phyloP scores from a whole-genome alignment of 2,113 vertebrate species.

The Stigmatopora nigra region DNA sequence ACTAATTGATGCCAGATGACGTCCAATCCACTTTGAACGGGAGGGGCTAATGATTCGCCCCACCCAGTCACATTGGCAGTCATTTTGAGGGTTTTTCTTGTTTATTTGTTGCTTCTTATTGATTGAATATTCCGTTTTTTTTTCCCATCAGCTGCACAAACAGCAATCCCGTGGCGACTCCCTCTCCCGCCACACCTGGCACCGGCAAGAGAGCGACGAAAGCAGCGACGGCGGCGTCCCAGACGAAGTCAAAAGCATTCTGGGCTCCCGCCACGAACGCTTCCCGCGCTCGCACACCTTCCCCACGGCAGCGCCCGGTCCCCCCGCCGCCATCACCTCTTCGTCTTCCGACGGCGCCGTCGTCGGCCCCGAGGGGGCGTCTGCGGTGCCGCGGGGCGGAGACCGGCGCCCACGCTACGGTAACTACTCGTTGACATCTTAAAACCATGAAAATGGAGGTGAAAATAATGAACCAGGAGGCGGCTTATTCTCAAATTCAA shows the following conservation, averaged over 20 bases:
- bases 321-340: conserved; percentile 40
- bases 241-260: conserved; percentile 72
- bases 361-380: fast-evolving
- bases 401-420: conserved; percentile 61
- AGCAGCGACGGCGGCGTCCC: conserved; percentile 86
- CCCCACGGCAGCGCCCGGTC: conserved; percentile 71
- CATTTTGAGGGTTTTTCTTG: too few species aligned
- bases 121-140: too few species aligned
- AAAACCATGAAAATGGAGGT: too few species aligned
- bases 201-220: conserved; percentile 90
- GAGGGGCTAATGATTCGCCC: too few species aligned
- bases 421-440: conserved; percentile 9
- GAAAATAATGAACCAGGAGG: too few species aligned
- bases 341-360: conserved; percentile 46
- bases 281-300: conserved; percentile 89
- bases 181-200: conserved; percentile 88
- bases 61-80: too few species aligned
- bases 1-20: too few species aligned
- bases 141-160: conserved; percentile 81
- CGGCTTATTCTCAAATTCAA: too few species aligned
- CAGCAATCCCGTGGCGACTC: conserved; percentile 81
- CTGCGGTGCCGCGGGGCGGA: too few species aligned
- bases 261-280: conserved; percentile 45
- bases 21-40: too few species aligned
- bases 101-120: too few species aligned